Base-by-base conservation (phyloP, 1,140 invertebrate genomes). In the Drosophila willistoni region DNA sequence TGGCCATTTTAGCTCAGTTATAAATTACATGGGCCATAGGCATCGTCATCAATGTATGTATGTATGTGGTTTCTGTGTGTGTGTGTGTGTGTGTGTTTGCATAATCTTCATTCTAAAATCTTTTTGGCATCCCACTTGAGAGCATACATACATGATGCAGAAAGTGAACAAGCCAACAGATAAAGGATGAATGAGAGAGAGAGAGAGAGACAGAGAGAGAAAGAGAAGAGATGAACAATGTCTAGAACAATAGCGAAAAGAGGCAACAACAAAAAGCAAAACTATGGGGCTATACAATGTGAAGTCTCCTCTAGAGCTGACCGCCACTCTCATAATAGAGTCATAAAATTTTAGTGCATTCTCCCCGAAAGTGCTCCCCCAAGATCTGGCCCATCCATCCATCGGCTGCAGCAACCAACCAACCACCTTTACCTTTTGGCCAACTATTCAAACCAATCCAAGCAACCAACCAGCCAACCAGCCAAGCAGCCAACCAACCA, bases 261-360 rank as follows among this genome's bases (percentile, higher is more conserved):
- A 54, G 60, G 68, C 41, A 47, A 64, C 69, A 89, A 73, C 89
- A 89, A 47, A 47, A 19, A 17, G 44, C 44, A 51, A 51, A 51
- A 51, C 44, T 19, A 51, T 22, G 19, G 44, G 19, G 44, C 14
- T 22, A 51, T 51, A 51, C 44, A 51, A 51, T 51, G 44, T 29
- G 44, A 51, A 22, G 9, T 6, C 44, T n/a, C 17, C 3, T 7
- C 44, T 12, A 61, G 17, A 42, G 34, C 63, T 79, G 79, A 77
- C 79, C 83, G 69, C 84, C 84, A 84, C 84, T 79, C 80, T 89
- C 84, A 89, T 89, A 89, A 89, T 89, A 89, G 84, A 89, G 84
- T 89, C 84, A 89, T 89, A 89, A 89, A 89, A 89, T 90, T 89
- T 89, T 89, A 89, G 84, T 89, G 84, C 81, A 66, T 51, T 55